Evolutionary conservation across 2,797 vertebrate species (phyloP).

Genomic region (Cossypha polioptera): DNA sequence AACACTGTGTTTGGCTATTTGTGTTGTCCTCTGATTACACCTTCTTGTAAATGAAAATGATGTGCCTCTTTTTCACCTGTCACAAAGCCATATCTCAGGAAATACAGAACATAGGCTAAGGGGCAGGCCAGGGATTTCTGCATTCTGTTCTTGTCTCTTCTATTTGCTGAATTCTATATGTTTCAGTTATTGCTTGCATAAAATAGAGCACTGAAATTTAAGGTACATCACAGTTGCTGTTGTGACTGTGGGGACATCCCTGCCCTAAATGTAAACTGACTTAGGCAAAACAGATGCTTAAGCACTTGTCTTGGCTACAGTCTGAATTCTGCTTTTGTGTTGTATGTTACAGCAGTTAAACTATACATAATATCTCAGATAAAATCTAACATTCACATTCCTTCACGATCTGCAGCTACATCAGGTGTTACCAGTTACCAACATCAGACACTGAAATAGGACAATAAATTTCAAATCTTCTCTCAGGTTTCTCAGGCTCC

Average conservation of each 20-base stretch:
- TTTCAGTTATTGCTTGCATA: neutral
- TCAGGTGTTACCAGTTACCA: neutral
- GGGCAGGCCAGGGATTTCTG: neutral
- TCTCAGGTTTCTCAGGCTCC: neutral
- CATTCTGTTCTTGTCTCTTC: neutral
- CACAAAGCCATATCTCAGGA: neutral
- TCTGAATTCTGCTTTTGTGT: neutral
- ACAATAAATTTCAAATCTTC: neutral
- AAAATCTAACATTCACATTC: neutral
- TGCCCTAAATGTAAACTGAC: conserved; percentile 1
- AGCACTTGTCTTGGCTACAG: neutral
- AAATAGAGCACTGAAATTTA: neutral
- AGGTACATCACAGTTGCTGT: neutral
- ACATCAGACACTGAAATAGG: neutral
- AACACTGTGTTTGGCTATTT: neutral
- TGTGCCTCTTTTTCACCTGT: neutral
- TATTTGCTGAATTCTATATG: neutral
- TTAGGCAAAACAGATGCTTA: neutral
- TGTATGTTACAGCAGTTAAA: neutral
- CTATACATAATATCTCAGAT: neutral
- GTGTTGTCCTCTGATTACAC: neutral
- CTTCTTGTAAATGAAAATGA: neutral
- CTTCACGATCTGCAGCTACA: neutral
- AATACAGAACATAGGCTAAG: neutral
- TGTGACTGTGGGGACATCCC: neutral